Base-by-base conservation (phyloP, 2,888 invertebrate genomes). In the Watsonalla cultraria region DNA sequence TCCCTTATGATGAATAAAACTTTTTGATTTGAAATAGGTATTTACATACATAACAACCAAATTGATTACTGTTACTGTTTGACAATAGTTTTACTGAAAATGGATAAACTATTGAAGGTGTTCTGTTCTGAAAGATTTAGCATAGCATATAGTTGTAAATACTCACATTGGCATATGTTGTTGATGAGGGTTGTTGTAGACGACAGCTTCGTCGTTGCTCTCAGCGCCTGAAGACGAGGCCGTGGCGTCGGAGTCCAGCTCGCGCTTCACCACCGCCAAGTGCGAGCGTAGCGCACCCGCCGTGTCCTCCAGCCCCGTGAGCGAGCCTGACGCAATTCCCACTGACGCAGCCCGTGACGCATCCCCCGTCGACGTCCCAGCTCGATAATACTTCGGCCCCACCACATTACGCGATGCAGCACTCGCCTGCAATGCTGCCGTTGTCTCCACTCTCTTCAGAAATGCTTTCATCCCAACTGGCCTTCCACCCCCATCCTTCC, bases 141-240 rank as follows among this genome's bases (percentile, higher is more conserved):
- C 2, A 24, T 24, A 4, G 24, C 24, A 24, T 24, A 24, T 24
- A 24, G 4, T 24, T 24, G 24, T 24, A 24, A 24, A 24, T 61
- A 95, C 96, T 96, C 86, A 96, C 96, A 96, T 94, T 55, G 95
- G 92, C 83, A 96, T 92, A 58, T 92, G 92, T 72, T 95, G 94
- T 75, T 96, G 96, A 72, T 94, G 93, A 51, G 93, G 92, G 85
- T 96, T 96, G 81, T 94, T 96, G 85, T 95, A 96, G 57, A 91
- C 85, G 64, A 95, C 93, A 87, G 95, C 93, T 82, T 98, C 98
- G 90, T 98, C 98, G 82, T 96, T 96, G 73, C 97, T 97, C 82
- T 98, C 98, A 39, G 97, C 97, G 52, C 97, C 98, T 13, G 98
- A 98, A 74, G 97, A 98, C 58, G 97, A 97, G 13, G 95, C 97